Conservation (phyloP, 2,113 vertebrate species). For the Plecturocebus donacophilus region DNA sequence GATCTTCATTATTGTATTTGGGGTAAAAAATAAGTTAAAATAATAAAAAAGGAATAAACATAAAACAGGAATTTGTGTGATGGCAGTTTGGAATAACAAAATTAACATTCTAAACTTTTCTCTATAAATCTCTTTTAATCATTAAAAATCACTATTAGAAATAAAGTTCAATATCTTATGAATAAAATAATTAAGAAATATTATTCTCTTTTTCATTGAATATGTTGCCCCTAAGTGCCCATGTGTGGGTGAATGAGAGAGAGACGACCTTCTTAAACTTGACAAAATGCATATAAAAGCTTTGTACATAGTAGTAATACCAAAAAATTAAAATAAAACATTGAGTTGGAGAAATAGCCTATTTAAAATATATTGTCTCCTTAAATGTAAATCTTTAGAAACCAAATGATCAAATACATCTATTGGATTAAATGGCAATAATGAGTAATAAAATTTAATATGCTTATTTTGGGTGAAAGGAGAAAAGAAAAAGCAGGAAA, state of each 20-base stretch:
- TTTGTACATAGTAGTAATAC: neutral
- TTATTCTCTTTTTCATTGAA: neutral
- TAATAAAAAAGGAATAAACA: neutral
- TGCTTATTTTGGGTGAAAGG: neutral
- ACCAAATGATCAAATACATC: neutral
- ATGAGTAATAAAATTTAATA: neutral
- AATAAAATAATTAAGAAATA: neutral
- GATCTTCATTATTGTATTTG: neutral
- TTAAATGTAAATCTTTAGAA: neutral
- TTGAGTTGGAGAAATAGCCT: neutral
- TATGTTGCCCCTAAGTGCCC: neutral
- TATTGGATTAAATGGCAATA: constrained; percentile 35
- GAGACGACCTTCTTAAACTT: neutral
- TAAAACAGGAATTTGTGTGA: neutral
- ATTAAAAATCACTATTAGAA: constrained; percentile 3
- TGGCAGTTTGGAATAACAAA: neutral
- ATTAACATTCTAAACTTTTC: neutral
- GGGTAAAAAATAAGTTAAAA: constrained; percentile 8
- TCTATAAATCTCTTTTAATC: neutral
- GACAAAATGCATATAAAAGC: neutral
- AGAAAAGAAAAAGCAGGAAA: neutral
- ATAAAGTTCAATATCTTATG: neutral
- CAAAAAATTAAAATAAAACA: neutral
- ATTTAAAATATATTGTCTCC: neutral
- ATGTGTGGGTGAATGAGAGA: neutral